Conservation (phyloP, 2,888 invertebrate species). For the Drosophila affinis region DNA sequence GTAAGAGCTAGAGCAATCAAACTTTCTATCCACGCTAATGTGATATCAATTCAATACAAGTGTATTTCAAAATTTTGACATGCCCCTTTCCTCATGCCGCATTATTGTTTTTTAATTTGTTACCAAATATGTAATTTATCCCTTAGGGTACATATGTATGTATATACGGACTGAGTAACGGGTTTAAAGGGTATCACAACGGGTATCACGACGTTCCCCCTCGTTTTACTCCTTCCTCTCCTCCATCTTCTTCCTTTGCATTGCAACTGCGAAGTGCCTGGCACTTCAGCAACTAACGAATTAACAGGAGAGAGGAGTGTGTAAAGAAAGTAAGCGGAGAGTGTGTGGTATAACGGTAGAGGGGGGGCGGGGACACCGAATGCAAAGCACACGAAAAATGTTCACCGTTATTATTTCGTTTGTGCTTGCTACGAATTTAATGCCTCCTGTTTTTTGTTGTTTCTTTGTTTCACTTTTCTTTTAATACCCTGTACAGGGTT, state of each 20-base stretch:
- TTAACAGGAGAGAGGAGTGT: slow-evolving; percentile 42
- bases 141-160: too few relatives aligned
- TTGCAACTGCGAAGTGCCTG: slow-evolving; percentile 68
- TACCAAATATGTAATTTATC: too few relatives aligned
- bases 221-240: too few relatives aligned
- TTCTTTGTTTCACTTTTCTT: neutral
- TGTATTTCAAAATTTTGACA: too few relatives aligned
- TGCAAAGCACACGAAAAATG: slow-evolving; percentile 41
- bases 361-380: slow-evolving; percentile 8
- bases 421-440: slow-evolving; percentile 15
- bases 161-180: too few relatives aligned
- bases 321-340: neutral
- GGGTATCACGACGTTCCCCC: too few relatives aligned
- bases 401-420: slow-evolving; percentile 50
- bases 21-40: too few relatives aligned
- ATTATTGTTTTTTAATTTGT: too few relatives aligned
- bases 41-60: too few relatives aligned
- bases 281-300: slow-evolving; percentile 61
- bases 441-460: slow-evolving; percentile 12
- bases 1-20: too few relatives aligned
- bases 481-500: neutral
- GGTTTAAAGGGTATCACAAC: too few relatives aligned
- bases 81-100: too few relatives aligned
- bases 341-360: neutral
- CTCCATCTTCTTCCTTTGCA: slow-evolving; percentile 6